Percentiles rank a stretch among this genome's conserved stretches.
Conservation (phyloP, 64 coral and sea anemone genomes). For the Platygyra sinensis region DNA sequence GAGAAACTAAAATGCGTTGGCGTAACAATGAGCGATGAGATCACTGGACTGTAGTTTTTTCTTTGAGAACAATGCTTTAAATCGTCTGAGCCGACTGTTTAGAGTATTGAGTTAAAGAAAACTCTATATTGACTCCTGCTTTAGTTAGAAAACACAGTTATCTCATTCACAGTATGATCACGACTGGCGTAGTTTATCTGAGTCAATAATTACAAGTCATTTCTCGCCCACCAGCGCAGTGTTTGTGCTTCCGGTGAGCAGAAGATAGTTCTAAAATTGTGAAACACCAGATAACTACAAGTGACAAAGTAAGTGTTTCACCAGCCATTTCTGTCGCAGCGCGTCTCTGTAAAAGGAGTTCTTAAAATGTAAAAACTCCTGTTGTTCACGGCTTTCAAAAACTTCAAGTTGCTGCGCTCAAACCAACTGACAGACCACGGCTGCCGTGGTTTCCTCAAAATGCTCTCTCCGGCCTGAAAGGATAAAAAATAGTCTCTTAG, state of each 20-base stretch:
- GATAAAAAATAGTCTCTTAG: no score
- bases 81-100: neutral
- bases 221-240: neutral
- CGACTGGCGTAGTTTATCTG: neutral
- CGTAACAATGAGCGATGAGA: neutral
- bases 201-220: no score
- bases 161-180: neutral
- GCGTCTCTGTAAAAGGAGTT: no score
- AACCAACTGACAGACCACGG: no score
- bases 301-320: no score
- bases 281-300: no score
- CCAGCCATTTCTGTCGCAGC: no score
- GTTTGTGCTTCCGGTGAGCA: neutral
- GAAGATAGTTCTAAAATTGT: neutral
- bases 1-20: neutral
- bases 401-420: no score
- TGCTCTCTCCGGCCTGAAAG: no score
- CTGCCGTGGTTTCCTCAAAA: no score
- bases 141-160: neutral
- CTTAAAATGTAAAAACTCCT: no score
- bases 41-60: neutral
- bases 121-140: neutral
- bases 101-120: neutral
- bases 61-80: neutral
- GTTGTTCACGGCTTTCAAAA: no score